Conservation (phyloP, 2,113 vertebrate species). For the Laticauda colubrina region DNA sequence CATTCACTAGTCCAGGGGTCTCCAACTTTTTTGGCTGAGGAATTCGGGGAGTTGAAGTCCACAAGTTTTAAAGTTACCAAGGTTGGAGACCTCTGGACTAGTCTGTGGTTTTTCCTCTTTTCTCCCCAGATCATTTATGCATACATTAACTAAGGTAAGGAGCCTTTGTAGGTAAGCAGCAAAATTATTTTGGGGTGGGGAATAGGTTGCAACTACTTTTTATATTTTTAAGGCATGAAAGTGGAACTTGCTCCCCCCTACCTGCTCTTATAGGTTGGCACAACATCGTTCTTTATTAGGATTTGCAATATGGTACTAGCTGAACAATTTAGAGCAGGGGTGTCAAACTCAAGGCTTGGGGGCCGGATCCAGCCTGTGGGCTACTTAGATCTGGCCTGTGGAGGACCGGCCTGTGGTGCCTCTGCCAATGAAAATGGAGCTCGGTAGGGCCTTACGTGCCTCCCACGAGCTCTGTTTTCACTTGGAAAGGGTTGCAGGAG, state of each 20-base stretch:
- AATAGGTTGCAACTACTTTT: not conserved
- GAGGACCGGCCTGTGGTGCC: too few species aligned
- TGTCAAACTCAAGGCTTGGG: too few species aligned
- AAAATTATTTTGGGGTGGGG: not conserved
- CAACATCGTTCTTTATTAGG: not conserved
- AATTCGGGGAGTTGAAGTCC: too few species aligned
- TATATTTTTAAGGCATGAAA: not conserved
- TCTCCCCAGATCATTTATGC: not conserved
- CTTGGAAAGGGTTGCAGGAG: too few species aligned
- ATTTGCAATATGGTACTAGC: not conserved
- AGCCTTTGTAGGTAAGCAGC: not conserved
- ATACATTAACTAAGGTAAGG: not conserved
- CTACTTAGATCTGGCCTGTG: too few species aligned
- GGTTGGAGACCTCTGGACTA: not conserved
- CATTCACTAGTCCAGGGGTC: not conserved
- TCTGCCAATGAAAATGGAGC: too few species aligned
- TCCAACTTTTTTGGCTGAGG: too few species aligned
- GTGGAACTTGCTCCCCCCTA: not conserved
- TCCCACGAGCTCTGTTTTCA: too few species aligned
- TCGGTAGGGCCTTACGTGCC: rapidly evolving
- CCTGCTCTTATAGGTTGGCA: not conserved
- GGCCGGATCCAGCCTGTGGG: too few species aligned
- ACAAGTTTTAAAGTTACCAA: too few species aligned
- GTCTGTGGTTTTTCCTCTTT: not conserved
- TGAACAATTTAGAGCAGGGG: not conserved